Base-by-base conservation (phyloP, 2,797 vertebrate genomes). In the Dendrocincla tyrannina region DNA sequence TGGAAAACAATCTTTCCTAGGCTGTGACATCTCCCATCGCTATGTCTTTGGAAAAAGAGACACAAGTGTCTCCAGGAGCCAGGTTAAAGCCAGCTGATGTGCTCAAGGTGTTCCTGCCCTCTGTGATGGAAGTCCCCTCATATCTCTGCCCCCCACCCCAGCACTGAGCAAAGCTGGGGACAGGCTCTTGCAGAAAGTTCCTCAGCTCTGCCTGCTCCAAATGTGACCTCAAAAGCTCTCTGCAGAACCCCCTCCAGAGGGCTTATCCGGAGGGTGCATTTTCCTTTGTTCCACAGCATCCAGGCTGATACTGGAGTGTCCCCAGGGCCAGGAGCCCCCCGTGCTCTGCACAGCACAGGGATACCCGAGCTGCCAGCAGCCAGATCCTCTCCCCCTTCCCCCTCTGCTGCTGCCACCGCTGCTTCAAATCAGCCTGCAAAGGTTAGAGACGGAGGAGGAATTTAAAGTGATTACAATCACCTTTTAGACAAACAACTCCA, bases 401-500 rank as follows among this genome's bases (percentile, higher is more conserved):
- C 64, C 79, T 73, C 91, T 67, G 30, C n/a, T 2, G 0, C 73
- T 85, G 85, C 89, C 30, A 49, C 83, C 16, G 28, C 94, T 7
- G 39, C 91, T 74, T 60, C 95, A 90, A 95, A 96, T 96, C 95
- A 93, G 94, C 93, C 94, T 74, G 93, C 94, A 95, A 97, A 97
- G 96, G 95, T 96, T 97, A 91, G 96, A 95, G 96, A 96, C 66
- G 74, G 93, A 73, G 81, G 88, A 96, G 93, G 97, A 97, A 98
- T 97, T 96, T 93, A 93, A 96, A 97, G 95, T 88, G 97, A 97
- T 97, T 97, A 91, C 95, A 93, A 94, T 97, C 97, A 97, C 95
- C 96, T 97, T 95, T 97, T 90, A 96, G 94, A 96, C 97, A 97
- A 98, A 96, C 95, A 95, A 91, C 92, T 91, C 81, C 93, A 97